phyloP scores from a whole-genome alignment of 1,140 invertebrate genomes.

The Trichonephila clavipes region DNA sequence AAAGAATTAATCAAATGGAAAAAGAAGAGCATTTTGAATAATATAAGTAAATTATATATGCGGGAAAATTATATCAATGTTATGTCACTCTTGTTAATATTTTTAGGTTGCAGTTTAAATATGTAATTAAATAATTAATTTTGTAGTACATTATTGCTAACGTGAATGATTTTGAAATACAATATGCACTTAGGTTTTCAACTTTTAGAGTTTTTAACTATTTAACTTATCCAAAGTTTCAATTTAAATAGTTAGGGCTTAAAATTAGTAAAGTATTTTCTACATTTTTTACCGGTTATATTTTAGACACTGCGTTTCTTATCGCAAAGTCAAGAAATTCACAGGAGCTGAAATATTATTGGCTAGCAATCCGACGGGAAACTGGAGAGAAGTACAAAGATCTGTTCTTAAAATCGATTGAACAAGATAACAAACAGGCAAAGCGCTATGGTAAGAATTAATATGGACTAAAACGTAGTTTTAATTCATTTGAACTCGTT shows the following conservation, averaged over 20 bases:
- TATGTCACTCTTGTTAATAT: no score
- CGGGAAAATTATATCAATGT: no score
- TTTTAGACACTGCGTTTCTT: not conserved
- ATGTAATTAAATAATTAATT: not conserved
- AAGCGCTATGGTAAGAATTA: not conserved
- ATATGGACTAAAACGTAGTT: not conserved
- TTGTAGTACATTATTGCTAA: no score
- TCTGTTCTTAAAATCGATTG: not conserved
- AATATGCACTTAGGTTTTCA: not conserved
- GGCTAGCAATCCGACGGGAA: not conserved
- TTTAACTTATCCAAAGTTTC: not conserved
- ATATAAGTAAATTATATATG: no score
- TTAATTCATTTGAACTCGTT: not conserved
- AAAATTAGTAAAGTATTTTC: not conserved
- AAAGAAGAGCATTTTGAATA: no score
- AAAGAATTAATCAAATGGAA: no score
- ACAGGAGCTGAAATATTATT: not conserved
- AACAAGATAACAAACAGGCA: not conserved
- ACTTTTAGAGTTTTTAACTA: not conserved
- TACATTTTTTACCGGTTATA: not conserved
- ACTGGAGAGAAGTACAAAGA: constrained; percentile 5
- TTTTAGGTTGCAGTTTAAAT: no score
- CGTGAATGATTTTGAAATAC: no score
- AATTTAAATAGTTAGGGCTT: not conserved
- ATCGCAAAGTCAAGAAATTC: not conserved